Conservation (phyloP, 2,797 vertebrate species). For the Corythornis leucogaster region DNA sequence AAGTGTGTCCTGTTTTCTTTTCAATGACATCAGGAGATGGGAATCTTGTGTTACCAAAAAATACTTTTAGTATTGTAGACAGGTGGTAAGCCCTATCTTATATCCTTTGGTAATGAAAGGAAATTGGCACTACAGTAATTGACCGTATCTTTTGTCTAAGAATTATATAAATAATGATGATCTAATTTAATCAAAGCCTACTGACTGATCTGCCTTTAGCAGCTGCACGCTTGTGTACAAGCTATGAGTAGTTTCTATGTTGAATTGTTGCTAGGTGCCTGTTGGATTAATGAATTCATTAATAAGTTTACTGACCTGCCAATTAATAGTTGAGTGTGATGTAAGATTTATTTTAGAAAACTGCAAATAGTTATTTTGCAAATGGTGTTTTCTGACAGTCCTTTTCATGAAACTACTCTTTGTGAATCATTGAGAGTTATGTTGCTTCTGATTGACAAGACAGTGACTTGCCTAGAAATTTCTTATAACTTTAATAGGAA, state of each 20-base stretch:
- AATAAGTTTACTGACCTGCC: neutral
- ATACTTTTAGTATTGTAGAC: neutral
- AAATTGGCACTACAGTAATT: neutral
- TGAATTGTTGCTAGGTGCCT: neutral
- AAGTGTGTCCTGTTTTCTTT: neutral
- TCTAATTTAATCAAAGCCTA: conserved; percentile 6
- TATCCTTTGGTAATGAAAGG: neutral
- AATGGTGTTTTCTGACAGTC: neutral
- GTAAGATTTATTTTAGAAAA: conserved; percentile 1
- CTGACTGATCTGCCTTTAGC: neutral
- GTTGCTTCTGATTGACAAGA: neutral
- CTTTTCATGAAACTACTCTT: neutral
- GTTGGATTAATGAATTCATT: neutral
- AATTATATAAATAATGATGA: neutral
- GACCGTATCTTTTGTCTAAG: neutral
- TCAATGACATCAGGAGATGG: neutral
- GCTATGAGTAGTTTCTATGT: neutral
- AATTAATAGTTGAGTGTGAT: neutral
- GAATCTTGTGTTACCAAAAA: neutral
- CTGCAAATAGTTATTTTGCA: neutral
- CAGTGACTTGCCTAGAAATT: neutral
- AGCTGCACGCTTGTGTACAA: neutral
- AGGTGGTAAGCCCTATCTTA: neutral
- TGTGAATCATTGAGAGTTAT: neutral
- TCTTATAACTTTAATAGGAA: neutral